These are phyloP conservation scores for Thryonomys swinderianus DNA, from an alignment of 2,113 vertebrate species.

Conservation along the genomic window DNA sequence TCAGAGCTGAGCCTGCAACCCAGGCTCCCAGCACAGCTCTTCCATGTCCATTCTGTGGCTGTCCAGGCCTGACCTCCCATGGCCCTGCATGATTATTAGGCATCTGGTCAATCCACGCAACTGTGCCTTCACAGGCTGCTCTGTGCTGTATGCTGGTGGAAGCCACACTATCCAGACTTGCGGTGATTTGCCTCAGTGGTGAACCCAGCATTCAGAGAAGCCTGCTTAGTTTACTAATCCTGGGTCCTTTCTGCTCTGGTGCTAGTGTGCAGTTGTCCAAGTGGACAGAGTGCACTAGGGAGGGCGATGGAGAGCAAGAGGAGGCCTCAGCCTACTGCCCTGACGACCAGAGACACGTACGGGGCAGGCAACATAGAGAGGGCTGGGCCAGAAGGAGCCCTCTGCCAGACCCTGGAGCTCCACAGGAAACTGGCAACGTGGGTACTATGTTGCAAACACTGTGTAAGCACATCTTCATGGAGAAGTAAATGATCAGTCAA, in stretches of 20 bases:
- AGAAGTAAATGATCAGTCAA: conserved; percentile 43
- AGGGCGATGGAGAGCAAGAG: neutral
- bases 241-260: neutral
- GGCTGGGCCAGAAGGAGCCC: neutral
- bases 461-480: neutral
- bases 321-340: neutral
- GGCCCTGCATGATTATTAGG: neutral
- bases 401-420: neutral
- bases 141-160: neutral
- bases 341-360: no score
- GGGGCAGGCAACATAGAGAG: neutral
- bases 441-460: neutral
- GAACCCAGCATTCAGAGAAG: neutral
- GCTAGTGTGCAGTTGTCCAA: neutral
- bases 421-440: conserved; percentile 12
- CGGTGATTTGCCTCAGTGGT: neutral
- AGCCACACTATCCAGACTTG: neutral
- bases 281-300: neutral
- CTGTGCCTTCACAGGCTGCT: neutral
- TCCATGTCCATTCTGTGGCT: neutral
- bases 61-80: neutral
- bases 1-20: neutral
- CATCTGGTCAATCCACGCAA: neutral
- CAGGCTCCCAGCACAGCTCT: neutral
- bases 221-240: neutral